Conservation (phyloP, 2,888 invertebrate species). For the Athripsodes cinereus region DNA sequence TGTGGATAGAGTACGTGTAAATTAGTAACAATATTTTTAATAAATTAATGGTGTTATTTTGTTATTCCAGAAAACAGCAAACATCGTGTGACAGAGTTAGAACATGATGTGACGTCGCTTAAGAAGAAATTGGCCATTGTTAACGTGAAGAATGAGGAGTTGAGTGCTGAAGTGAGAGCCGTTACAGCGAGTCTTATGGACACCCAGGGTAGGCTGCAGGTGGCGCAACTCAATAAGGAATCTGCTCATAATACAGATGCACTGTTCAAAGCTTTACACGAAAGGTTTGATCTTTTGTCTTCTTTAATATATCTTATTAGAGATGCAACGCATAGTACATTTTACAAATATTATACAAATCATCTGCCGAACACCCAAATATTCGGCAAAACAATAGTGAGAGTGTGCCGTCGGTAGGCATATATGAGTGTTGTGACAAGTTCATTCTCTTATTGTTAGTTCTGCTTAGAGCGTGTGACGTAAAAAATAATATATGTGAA, state of each 20-base stretch:
- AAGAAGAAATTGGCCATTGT: conserved; percentile 36
- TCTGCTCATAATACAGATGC: conserved; percentile 43
- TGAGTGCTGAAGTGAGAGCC: conserved; percentile 41
- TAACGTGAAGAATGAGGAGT: conserved; percentile 42
- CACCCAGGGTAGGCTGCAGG: conserved; percentile 43
- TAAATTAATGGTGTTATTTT: neutral
- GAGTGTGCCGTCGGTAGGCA: too few species aligned
- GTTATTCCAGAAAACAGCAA: conserved; percentile 39
- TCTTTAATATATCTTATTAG: neutral
- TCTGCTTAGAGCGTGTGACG: too few species aligned
- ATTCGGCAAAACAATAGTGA: neutral
- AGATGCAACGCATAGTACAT: neutral
- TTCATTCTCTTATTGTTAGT: too few species aligned
- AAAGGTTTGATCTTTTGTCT: conserved; percentile 35
- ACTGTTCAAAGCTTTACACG: conserved; percentile 46
- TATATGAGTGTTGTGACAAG: too few species aligned
- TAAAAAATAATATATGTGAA: too few species aligned
- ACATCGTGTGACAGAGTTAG: conserved; percentile 41
- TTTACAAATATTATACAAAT: neutral
- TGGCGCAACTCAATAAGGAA: conserved; percentile 36
- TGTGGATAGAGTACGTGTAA: too few species aligned
- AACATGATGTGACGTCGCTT: conserved; percentile 38
- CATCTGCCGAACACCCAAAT: neutral
- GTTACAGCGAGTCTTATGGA: conserved; percentile 43
- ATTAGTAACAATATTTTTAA: too few species aligned